Conservation (phyloP, 37 sponge, comb jelly and placozoan species). For the Spongia lamella region DNA sequence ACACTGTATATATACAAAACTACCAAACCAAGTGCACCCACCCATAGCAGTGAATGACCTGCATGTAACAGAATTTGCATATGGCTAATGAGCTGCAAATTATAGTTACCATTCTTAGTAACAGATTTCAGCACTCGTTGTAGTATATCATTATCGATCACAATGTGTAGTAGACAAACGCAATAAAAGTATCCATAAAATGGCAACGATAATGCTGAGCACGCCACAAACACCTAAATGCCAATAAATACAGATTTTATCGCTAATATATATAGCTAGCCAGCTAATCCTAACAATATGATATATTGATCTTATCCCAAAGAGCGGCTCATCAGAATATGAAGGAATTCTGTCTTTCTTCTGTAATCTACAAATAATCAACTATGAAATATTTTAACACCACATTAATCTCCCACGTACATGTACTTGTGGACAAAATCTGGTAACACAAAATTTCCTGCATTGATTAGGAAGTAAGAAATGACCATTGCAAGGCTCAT, state of each 20-base stretch:
- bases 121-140: conserved; percentile 67
- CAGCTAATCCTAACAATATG: too few species aligned
- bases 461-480: conserved; percentile 50
- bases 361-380: too few species aligned
- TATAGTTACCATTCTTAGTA: conserved; percentile 55
- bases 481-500: conserved; percentile 39
- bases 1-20: conserved; percentile 69
- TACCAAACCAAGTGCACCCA: conserved; percentile 44
- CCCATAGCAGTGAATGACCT: conserved; percentile 60
- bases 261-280: too few species aligned
- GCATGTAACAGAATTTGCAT: conserved; percentile 18
- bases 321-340: too few species aligned
- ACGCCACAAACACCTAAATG: conserved; percentile 36
- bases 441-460: conserved; percentile 45
- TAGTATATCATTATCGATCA: conserved; percentile 70
- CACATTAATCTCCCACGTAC: too few species aligned
- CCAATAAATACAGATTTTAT: too few species aligned
- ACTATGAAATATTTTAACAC: too few species aligned
- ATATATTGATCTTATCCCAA: too few species aligned
- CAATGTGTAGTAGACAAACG: conserved; percentile 74
- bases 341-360: too few species aligned
- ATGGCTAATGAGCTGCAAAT: too few species aligned
- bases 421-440: conserved; percentile 4
- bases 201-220: conserved; percentile 56
- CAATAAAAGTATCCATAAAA: conserved; percentile 86